phyloP scores from a whole-genome alignment of 2,797 vertebrate species.

The Anguilla megastoma region DNA sequence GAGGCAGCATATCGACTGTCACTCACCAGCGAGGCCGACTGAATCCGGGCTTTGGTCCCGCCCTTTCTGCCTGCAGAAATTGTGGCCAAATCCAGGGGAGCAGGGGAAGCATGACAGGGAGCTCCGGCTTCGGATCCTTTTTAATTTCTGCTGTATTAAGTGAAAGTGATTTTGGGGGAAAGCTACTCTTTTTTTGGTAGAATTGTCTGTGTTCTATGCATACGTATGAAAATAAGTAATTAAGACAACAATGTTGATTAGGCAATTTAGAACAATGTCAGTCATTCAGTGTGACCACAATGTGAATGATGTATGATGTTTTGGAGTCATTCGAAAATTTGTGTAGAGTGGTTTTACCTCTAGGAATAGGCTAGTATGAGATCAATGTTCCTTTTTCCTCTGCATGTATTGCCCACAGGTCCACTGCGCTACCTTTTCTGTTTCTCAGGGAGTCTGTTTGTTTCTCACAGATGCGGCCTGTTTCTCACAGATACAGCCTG shows the following conservation, averaged over 20 bases:
- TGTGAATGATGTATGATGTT: neutral
- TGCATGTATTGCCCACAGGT: neutral
- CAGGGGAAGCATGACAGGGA: neutral
- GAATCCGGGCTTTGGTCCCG: neutral
- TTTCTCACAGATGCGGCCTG: neutral
- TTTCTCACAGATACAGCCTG: constrained; percentile 45
- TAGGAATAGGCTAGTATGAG: neutral
- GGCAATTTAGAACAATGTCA: neutral
- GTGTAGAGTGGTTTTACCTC: neutral
- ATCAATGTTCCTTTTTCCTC: neutral
- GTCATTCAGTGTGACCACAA: neutral
- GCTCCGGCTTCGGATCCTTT: neutral
- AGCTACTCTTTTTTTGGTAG: neutral
- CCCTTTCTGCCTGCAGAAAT: neutral
- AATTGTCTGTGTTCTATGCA: neutral
- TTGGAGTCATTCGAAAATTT: neutral
- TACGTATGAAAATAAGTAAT: neutral
- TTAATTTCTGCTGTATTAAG: neutral
- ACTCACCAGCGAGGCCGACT: constrained; percentile 36
- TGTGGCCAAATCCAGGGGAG: neutral
- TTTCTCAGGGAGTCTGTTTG: neutral
- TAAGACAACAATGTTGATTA: neutral
- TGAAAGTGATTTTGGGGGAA: neutral
- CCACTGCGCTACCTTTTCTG: neutral
- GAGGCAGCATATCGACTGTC: constrained; percentile 43